phyloP scores from a whole-genome alignment of 2,888 invertebrate species.

The Autographa pulchrina region DNA sequence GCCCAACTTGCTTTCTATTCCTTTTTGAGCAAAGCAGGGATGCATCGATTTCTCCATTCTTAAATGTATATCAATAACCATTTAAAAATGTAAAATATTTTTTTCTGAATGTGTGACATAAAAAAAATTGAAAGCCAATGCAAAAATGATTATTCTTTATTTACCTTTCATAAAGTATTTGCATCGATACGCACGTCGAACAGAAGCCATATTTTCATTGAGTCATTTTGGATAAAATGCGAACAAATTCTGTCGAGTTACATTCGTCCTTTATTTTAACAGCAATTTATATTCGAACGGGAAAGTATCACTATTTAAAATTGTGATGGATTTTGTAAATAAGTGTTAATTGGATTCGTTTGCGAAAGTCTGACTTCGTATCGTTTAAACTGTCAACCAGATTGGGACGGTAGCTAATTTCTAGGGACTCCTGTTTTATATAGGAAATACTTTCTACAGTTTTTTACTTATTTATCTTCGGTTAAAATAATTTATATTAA shows the following conservation, averaged over 20 bases:
- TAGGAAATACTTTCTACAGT: background rate
- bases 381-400: background rate
- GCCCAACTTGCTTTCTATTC: too few relatives aligned
- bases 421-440: background rate
- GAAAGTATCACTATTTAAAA: slow-evolving; percentile 33
- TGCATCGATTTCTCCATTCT: too few relatives aligned
- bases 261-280: slow-evolving; percentile 7
- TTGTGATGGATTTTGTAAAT: slow-evolving; percentile 24
- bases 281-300: slow-evolving; percentile 20
- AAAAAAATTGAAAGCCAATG: too few relatives aligned
- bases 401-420: background rate
- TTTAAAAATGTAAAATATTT: too few relatives aligned
- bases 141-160: background rate
- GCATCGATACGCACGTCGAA: background rate
- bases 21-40: too few relatives aligned
- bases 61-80: too few relatives aligned
- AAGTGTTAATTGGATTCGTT: slow-evolving; percentile 29
- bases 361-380: background rate
- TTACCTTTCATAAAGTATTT: background rate
- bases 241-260: slow-evolving; percentile 5
- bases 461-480: too few relatives aligned
- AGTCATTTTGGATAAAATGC: slow-evolving; percentile 12
- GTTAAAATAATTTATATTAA: too few relatives aligned
- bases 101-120: too few relatives aligned
- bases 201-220: slow-evolving; percentile 1